Conservation (phyloP, 2,797 vertebrate species). For the Heteromormyrus szaboi region DNA sequence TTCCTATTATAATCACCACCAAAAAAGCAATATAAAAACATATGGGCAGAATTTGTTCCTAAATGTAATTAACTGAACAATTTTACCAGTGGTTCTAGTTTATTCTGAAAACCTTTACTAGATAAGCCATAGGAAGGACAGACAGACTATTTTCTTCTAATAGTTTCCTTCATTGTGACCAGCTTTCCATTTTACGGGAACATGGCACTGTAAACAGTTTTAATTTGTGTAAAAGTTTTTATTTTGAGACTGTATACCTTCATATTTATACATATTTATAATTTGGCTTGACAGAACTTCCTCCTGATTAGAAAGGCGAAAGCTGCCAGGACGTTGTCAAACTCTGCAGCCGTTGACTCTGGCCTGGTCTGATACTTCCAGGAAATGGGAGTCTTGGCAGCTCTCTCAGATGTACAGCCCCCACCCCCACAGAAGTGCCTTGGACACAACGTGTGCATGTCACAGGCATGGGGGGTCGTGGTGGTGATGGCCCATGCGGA, state of each 20-base stretch:
- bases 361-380: constrained; percentile 3
- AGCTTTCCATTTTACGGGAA: neutral
- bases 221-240: too few relatives aligned
- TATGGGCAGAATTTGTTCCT: neutral
- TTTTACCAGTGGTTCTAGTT: neutral
- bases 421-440: neutral
- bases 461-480: constrained; percentile 11
- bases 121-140: neutral
- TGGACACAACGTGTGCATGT: neutral
- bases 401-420: neutral
- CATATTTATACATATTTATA: neutral
- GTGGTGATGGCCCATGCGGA: neutral
- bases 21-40: neutral
- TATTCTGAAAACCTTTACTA: neutral
- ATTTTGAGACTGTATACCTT: neutral
- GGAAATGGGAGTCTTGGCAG: neutral
- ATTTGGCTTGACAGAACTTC: neutral
- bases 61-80: neutral
- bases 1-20: neutral
- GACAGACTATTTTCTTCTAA: neutral
- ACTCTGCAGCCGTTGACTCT: constrained; percentile 4
- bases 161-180: neutral
- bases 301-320: neutral
- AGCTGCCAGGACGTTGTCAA: neutral
- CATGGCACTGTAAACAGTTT: neutral